Base-by-base conservation (phyloP, 2,797 vertebrate genomes). In the Danio kyathit region DNA sequence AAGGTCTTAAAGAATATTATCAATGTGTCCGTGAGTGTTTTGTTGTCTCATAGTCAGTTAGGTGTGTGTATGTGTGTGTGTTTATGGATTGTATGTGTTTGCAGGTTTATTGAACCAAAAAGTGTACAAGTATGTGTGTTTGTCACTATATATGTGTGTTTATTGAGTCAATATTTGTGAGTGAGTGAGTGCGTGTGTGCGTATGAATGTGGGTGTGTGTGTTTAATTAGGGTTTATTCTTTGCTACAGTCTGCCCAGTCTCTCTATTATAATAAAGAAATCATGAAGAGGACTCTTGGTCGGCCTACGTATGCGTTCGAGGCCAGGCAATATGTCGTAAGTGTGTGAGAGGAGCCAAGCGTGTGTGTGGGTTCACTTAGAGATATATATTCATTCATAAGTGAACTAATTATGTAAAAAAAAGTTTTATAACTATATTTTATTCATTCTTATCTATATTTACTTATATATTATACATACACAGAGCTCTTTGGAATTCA, bases 231-330 rank as follows among this genome's bases (percentile, higher is more conserved):
- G 88, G 88, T 94, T 75, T 95, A 86, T 95, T 96, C 92, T 96
- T 93, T 96, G 93, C 97, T 96, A 95, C 93, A 93, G 90, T 90
- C 92, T 80, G 94, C 96, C 81, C 95, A 94, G 89, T 95, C 97
- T 93, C 93, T 96, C 92, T 94, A 92, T 95, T 96, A 93, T 95
- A 95, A 97, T 95, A 98, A 95, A 97, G 97, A 98, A 90, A 94
- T 98, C 87, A 96, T 97, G 97, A 98, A 99, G 97, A 98, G 96
- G 97, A 98, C 96, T 83, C 93, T 98, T 94, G 98, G 98, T 91
- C 96, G 92, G 87, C 96, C 96, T 91, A 99, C 97, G 83, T 97
- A 95, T 94, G 97, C 98, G 91, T 88, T 96, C 92, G 97, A 98
- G 95, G 98, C 97, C 95, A 97, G 97, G 94, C 93, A 96, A 86